Evolutionary conservation across 2,888 invertebrate species (phyloP).

Genomic region (Dasypolia templi): DNA sequence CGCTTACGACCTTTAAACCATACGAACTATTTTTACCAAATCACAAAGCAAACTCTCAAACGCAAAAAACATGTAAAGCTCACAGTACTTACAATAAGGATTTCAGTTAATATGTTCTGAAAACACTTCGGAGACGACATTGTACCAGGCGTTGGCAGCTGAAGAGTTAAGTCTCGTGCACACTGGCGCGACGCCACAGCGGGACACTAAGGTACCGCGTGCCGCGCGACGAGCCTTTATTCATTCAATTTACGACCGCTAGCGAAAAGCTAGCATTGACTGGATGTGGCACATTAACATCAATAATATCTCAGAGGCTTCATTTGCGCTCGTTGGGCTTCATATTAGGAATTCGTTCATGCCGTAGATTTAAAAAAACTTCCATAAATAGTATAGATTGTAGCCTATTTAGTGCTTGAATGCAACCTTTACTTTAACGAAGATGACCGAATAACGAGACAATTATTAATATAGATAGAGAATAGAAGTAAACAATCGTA

Average conservation of each 20-base stretch:
- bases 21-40: neutral
- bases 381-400: no score
- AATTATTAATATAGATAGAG: no score
- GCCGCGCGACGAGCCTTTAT: no score
- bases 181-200: no score
- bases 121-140: constrained; percentile 45
- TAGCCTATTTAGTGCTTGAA: no score
- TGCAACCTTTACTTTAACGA: no score
- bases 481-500: no score
- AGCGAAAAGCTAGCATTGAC: neutral
- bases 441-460: no score
- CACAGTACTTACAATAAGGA: neutral
- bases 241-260: constrained; percentile 65
- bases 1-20: no score
- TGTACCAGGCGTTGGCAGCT: constrained; percentile 51
- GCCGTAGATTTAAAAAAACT: no score
- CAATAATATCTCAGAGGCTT: neutral
- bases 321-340: neutral
- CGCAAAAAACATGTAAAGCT: constrained; percentile 1
- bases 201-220: no score
- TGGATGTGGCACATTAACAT: constrained; percentile 34
- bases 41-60: neutral
- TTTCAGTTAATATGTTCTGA: constrained; percentile 18
- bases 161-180: no score
- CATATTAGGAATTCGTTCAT: neutral